phyloP scores from a whole-genome alignment of 2,113 vertebrate species.

The Prietella phreatophila region DNA sequence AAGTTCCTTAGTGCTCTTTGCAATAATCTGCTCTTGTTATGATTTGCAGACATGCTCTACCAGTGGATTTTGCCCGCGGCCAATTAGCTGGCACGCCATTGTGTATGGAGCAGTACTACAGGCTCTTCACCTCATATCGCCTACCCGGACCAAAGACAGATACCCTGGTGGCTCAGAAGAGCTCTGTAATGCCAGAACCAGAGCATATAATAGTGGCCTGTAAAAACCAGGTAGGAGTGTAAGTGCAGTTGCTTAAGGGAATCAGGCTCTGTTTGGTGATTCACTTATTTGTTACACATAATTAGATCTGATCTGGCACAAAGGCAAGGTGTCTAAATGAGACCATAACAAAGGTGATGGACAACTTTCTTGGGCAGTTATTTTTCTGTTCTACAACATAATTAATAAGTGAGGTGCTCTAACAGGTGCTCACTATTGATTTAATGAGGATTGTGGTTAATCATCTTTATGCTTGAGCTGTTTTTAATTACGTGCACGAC shows the following conservation, averaged over 20 bases:
- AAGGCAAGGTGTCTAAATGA: neutral
- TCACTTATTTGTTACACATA: slow-evolving; percentile 19
- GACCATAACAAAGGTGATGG: slow-evolving; percentile 18
- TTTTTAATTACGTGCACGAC: slow-evolving; percentile 29
- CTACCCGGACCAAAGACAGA: slow-evolving; percentile 87
- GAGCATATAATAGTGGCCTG: slow-evolving; percentile 95
- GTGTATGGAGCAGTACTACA: slow-evolving; percentile 97
- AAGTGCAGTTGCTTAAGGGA: neutral
- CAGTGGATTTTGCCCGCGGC: slow-evolving; percentile 85
- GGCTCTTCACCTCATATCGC: slow-evolving; percentile 92
- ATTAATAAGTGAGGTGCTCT: slow-evolving; percentile 45
- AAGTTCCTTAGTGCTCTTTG: neutral
- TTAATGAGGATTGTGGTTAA: slow-evolving; percentile 42
- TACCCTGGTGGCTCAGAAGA: slow-evolving; percentile 88
- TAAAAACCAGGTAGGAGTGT: slow-evolving; percentile 85
- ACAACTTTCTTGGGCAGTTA: slow-evolving; percentile 28
- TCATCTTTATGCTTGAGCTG: slow-evolving; percentile 35
- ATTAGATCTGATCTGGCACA: slow-evolving; percentile 33
- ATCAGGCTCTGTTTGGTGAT: slow-evolving; percentile 6
- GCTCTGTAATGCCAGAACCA: slow-evolving; percentile 89
- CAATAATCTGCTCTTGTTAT: neutral
- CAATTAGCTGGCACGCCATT: slow-evolving; percentile 88
- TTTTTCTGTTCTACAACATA: slow-evolving; percentile 27
- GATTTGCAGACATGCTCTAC: slow-evolving; percentile 78
- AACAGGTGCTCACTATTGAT: slow-evolving; percentile 44